phyloP scores from a whole-genome alignment of 2,113 vertebrate species.

The Mystacornis crossleyi region DNA sequence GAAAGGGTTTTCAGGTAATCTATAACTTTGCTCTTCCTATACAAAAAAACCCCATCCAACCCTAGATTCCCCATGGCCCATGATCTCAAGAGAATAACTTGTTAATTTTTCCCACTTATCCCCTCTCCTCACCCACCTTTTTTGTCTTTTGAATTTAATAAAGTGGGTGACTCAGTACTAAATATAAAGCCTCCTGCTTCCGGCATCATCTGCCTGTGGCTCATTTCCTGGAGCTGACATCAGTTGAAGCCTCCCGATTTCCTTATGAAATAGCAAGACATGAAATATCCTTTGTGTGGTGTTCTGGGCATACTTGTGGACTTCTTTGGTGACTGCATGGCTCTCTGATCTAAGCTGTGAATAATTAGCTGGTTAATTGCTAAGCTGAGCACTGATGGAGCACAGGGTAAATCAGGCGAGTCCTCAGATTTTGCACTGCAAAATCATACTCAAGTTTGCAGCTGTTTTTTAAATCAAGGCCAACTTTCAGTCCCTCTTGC shows the following conservation, averaged over 20 bases:
- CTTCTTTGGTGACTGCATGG: neutral
- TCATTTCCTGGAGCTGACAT: conserved; percentile 65
- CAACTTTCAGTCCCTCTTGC: neutral
- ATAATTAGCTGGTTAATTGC: neutral
- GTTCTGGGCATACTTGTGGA: neutral
- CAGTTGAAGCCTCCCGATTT: conserved; percentile 16
- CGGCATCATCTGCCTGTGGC: conserved; percentile 44
- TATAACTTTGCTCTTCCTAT: neutral
- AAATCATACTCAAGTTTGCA: neutral
- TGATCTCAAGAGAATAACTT: neutral
- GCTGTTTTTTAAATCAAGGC: neutral
- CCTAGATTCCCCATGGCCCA: neutral
- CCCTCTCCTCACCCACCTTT: conserved; percentile 31
- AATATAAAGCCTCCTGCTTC: conserved; percentile 51
- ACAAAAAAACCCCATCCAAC: neutral
- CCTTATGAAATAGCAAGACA: neutral
- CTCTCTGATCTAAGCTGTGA: neutral
- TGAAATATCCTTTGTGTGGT: neutral
- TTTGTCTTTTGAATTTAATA: conserved; percentile 34
- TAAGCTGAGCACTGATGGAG: neutral
- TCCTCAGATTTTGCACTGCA: neutral
- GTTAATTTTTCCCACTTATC: neutral
- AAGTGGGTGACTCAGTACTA: conserved; percentile 54
- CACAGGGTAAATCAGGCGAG: fast-evolving
- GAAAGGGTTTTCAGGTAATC: neutral